phyloP scores from a whole-genome alignment of 2,888 invertebrate genomes.

The Amphipyra tragopoginis region DNA sequence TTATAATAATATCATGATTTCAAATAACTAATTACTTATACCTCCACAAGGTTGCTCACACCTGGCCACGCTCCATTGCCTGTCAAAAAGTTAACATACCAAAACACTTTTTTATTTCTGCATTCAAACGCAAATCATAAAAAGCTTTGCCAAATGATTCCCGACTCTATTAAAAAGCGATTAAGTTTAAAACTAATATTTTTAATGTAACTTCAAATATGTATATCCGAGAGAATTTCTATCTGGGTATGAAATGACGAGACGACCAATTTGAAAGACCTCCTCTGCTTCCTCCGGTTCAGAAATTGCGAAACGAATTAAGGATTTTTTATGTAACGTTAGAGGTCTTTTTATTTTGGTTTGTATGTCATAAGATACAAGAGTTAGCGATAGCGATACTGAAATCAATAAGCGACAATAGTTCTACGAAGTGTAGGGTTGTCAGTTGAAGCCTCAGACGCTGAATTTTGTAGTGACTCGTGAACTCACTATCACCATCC shows the following conservation, averaged over 20 bases:
- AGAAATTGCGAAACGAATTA: slow-evolving; percentile 34
- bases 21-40: slow-evolving; percentile 41
- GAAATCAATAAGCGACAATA: too few relatives aligned
- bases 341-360: slow-evolving; percentile 62
- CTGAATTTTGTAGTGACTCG: too few relatives aligned
- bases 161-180: slow-evolving; percentile 44
- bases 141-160: slow-evolving; percentile 34
- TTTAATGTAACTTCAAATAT: slow-evolving; percentile 32
- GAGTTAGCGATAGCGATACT: slow-evolving; percentile 19
- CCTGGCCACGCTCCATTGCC: slow-evolving; percentile 67
- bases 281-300: slow-evolving; percentile 19
- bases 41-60: slow-evolving; percentile 50
- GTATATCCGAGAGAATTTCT: slow-evolving; percentile 54
- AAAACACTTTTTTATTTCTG: slow-evolving; percentile 60
- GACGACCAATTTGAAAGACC: slow-evolving; percentile 52
- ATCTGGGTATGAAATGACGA: slow-evolving; percentile 46
- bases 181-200: slow-evolving; percentile 47
- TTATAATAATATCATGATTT: not conserved
- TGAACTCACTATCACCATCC: too few relatives aligned
- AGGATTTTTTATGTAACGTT: slow-evolving; percentile 58
- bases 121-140: slow-evolving; percentile 50
- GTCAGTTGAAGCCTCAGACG: too few relatives aligned
- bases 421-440: not conserved
- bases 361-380: slow-evolving; percentile 29
- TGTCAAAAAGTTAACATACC: slow-evolving; percentile 66